Base-by-base conservation (phyloP, 2,113 vertebrate species). In the Eubucco bourcierii region DNA sequence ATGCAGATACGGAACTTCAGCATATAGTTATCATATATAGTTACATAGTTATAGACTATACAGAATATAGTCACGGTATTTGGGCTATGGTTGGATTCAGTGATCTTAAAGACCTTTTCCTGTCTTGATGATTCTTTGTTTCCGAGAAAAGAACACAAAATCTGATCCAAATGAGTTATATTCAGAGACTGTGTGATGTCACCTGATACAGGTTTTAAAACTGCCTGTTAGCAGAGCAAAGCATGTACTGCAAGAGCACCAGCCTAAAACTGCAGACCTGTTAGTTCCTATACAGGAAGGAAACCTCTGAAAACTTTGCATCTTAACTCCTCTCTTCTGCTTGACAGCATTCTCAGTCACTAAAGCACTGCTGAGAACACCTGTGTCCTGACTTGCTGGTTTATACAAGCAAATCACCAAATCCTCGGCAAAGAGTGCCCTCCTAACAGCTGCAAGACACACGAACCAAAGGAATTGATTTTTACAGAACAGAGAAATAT, bases 401-500 rank as follows among this genome's bases (percentile, higher is more conserved):
- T 76, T 87, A 20, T 60, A 66, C 41, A 74, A 66, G 60, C 37
- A 77, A 90, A 87, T 50, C 65, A 64, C 64, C 87, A 79, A 84
- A 84, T 31, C 33, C 46, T 12, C 41, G 64, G 59, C 74, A 87
- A 93, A 86, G 61, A 61, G 29, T 60, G 27, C 56, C 44, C 74
- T 87, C 16, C 33, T 73, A 90, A 71, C 74, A 94, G 90, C 86
- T 92, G 90, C 9, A 3, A 3, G 64, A 74, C 37, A 79, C 55
- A 52, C 1, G 4, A 82, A 50, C 61, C 61, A 88, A 50, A 31
- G 34, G 50, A 92, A 92, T 59, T 84, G 59, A 66, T 88, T 94
- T 87, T 84, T 79, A 78, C 66, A 73, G 86, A 90, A 65, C 66
- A 84, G 77, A 68, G 83, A 91, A 80, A 83, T 66, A 41, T 71